These are phyloP conservation scores for Monoplex corrugatus DNA, from an alignment of 2,888 invertebrate genomes.

Conservation along the genomic window DNA sequence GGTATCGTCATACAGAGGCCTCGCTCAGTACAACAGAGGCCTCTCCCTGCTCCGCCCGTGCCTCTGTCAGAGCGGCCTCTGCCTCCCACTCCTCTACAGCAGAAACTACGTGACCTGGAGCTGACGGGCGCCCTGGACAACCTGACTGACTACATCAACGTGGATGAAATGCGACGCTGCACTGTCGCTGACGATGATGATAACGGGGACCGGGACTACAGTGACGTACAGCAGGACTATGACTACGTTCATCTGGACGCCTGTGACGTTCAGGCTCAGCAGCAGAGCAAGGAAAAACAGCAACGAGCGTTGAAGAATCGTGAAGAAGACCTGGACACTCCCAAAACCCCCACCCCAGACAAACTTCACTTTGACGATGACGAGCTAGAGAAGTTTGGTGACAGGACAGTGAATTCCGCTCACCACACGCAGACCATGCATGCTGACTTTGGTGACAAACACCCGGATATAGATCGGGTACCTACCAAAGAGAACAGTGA, in stretches of 20 bases:
- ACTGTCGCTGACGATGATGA: background rate
- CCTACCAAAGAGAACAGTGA: conserved; percentile 27
- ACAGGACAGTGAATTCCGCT: background rate
- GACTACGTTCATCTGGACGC: conserved; percentile 92
- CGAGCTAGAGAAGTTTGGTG: background rate
- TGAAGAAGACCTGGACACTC: background rate
- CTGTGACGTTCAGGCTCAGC: conserved; percentile 81
- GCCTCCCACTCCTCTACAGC: conserved; percentile 61
- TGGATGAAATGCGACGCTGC: background rate
- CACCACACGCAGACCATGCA: background rate
- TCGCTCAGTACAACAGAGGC: conserved; percentile 86
- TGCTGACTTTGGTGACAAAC: background rate
- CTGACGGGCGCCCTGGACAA: conserved; percentile 42
- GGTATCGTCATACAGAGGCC: conserved; percentile 21
- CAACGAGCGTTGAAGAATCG: background rate
- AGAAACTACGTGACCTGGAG: conserved; percentile 3
- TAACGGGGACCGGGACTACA: conserved; percentile 70
- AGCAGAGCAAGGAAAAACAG: conserved; percentile 40
- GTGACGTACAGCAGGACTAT: conserved; percentile 91
- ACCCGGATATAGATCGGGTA: conserved; percentile 30
- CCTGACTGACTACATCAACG: conserved; percentile 39
- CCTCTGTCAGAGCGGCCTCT: conserved; percentile 68
- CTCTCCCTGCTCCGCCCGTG: conserved; percentile 77
- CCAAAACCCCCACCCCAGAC: conserved; percentile 4
- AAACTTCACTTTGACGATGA: background rate